A percentile compares a stretch with the other conserved stretches of the same genome.
Evolutionary conservation across 2,888 invertebrate genomes (phyloP).

Genomic region (Hermaeophaga mercurialis): DNA sequence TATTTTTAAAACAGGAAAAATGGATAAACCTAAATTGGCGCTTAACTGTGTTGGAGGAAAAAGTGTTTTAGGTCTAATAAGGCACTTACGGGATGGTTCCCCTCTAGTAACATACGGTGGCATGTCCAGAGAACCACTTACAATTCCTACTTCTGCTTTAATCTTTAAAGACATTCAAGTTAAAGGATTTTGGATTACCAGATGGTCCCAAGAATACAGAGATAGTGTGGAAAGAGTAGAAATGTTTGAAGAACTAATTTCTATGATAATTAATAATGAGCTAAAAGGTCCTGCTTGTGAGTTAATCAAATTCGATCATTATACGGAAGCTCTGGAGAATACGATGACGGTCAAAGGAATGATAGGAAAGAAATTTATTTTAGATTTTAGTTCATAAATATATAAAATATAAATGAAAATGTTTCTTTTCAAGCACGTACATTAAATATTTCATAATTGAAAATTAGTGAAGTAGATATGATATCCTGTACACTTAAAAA

Average conservation of each 20-base stretch:
- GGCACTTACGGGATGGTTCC: slow-evolving; percentile 73
- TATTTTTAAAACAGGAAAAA: slow-evolving; percentile 64
- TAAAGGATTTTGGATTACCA: slow-evolving; percentile 87
- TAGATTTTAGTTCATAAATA: slow-evolving; percentile 60
- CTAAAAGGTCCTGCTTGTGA: slow-evolving; percentile 75
- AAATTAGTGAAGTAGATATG: too few species aligned
- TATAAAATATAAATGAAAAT: too few species aligned
- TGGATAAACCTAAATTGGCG: slow-evolving; percentile 75
- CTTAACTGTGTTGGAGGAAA: slow-evolving; percentile 95
- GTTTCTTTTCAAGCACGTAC: too few species aligned
- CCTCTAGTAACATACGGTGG: slow-evolving; percentile 93
- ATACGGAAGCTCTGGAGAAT: slow-evolving; percentile 73
- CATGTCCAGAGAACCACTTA: slow-evolving; percentile 88
- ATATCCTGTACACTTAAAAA: too few species aligned
- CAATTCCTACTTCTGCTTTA: slow-evolving; percentile 78
- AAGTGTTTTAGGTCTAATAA: slow-evolving; percentile 79
- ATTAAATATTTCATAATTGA: too few species aligned
- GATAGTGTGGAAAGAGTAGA: slow-evolving; percentile 62
- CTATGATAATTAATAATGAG: slow-evolving; percentile 71
- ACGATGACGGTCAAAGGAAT: slow-evolving; percentile 73
- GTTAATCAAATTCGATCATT: slow-evolving; percentile 73
- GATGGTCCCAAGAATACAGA: slow-evolving; percentile 74
- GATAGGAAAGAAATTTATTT: slow-evolving; percentile 76
- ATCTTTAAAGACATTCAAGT: slow-evolving; percentile 85
- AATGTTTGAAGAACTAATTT: slow-evolving; percentile 79